phyloP scores from a whole-genome alignment of 2,888 invertebrate genomes.

The Parthenolecanium corni region DNA sequence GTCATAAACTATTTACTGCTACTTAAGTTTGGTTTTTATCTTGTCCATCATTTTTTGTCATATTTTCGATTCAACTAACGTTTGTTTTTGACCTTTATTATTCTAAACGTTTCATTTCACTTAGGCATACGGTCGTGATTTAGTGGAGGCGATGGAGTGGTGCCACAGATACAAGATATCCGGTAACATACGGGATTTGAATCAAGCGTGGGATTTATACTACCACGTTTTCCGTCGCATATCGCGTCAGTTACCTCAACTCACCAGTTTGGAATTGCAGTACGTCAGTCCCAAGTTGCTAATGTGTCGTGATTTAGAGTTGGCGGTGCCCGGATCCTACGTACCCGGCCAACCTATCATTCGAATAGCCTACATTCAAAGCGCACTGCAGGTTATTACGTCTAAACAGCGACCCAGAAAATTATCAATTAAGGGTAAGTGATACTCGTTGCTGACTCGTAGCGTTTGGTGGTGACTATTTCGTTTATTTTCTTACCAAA shows the following conservation, averaged over 20 bases:
- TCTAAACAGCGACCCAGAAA: slow-evolving; percentile 97
- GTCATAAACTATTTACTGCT: no score
- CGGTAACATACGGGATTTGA: slow-evolving; percentile 77
- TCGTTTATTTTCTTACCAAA: background rate
- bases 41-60: no score
- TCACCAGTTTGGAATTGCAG: slow-evolving; percentile 81
- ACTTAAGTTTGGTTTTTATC: no score
- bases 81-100: no score
- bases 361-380: slow-evolving; percentile 78
- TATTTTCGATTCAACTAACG: no score
- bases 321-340: slow-evolving; percentile 97
- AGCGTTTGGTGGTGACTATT: no score
- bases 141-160: slow-evolving; percentile 91
- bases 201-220: slow-evolving; percentile 98
- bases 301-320: slow-evolving; percentile 78
- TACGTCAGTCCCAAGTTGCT: slow-evolving; percentile 90
- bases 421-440: slow-evolving; percentile 62
- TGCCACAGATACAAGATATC: slow-evolving; percentile 67
- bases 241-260: slow-evolving; percentile 82
- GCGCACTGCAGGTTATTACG: slow-evolving; percentile 87
- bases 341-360: slow-evolving; percentile 83
- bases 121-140: slow-evolving; percentile 81
- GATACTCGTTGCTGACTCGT: background rate
- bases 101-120: no score
- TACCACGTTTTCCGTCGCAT: slow-evolving; percentile 97